Evolutionary conservation across 2,797 vertebrate genomes (phyloP), one percentile per base, ranked within the genome.

Genomic region (Eulemur rubriventer): DNA sequence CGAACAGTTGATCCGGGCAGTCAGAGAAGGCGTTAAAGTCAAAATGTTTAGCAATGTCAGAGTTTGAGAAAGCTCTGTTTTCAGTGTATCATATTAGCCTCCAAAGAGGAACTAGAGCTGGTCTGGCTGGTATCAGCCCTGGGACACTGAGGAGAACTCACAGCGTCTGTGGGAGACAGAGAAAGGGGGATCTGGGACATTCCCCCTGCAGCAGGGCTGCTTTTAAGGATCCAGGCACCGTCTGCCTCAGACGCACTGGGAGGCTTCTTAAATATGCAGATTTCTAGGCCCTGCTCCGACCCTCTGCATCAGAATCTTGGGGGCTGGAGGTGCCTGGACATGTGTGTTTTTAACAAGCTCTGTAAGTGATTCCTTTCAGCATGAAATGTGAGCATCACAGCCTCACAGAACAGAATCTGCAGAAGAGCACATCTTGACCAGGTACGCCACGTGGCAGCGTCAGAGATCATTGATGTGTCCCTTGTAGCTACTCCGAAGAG

Each of bases 361-460:
- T 55, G 4, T 11, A 24, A 50, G 35, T 17, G 22, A 72, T 18
- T 43, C 52, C 28, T 5, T 2, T 1, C 4, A 41, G 81, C 59
- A 41, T 4, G 33, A 33, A 0, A 14, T 4, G 6, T 7, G 48
- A 83, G 33, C 73, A 38, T 22, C 52, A 24, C 48, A 10, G 43
- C 55, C 86, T 28, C 22, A 48, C 14, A 48, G 57, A 67, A 46
- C 1, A 8, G 16, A 7, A 1, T 16, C 57, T 22, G 7, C 57
- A 48, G 69, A 69, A 83, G 35, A 69, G 20, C 50, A 20, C 18
- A 7, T 24, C 41, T 50, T 52, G 8, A 26, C 22, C 14, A 17
- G 8, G 4, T 30, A 0, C 0, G 6, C 46, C 20, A 22, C 0
- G 0, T 22, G 11, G 48, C 14, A 12, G 33, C 8, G 17, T 9